phyloP scores from a whole-genome alignment of 37 sponge, comb jelly and placozoan species.

The Dysidea cf. avara region DNA sequence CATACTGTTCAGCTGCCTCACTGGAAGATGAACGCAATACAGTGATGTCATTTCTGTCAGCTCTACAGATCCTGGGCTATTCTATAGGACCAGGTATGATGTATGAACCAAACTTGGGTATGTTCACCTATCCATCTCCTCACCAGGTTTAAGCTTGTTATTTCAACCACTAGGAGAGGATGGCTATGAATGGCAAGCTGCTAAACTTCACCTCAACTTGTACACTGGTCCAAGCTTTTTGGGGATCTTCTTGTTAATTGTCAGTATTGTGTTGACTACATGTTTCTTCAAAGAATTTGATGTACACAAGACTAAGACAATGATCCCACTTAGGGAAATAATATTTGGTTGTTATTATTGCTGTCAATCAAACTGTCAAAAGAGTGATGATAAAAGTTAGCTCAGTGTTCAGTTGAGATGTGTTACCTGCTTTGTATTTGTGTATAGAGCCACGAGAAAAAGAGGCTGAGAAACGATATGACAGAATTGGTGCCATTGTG shows the following conservation, averaged over 20 bases:
- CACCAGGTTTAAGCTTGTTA: conserved; percentile 63
- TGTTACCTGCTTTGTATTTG: too few relatives aligned
- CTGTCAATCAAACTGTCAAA: too few relatives aligned
- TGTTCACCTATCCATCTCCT: neutral
- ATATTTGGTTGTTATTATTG: too few relatives aligned
- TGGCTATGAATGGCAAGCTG: conserved; percentile 31
- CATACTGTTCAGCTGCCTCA: conserved; percentile 81
- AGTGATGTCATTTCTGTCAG: conserved; percentile 73
- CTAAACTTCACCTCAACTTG: conserved; percentile 36
- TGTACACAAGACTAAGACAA: conserved; percentile 5
- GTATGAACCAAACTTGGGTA: neutral
- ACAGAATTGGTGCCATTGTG: conserved; percentile 34
- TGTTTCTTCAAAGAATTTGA: conserved; percentile 61
- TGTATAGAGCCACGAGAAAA: too few relatives aligned
- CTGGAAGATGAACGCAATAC: conserved; percentile 71
- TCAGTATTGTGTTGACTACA: conserved; percentile 66
- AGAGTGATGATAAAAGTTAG: too few relatives aligned
- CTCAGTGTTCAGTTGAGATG: too few relatives aligned
- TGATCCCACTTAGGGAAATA: too few relatives aligned
- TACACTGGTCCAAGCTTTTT: conserved; percentile 88
- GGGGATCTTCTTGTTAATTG: conserved; percentile 53
- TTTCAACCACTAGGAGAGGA: conserved; percentile 69
- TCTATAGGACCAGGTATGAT: conserved; percentile 81
- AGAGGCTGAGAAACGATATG: too few relatives aligned
- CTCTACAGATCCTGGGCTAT: conserved; percentile 75